These are phyloP conservation scores for Ectropis grisescens DNA, from an alignment of 1,140 invertebrate species.

Conservation along the genomic window DNA sequence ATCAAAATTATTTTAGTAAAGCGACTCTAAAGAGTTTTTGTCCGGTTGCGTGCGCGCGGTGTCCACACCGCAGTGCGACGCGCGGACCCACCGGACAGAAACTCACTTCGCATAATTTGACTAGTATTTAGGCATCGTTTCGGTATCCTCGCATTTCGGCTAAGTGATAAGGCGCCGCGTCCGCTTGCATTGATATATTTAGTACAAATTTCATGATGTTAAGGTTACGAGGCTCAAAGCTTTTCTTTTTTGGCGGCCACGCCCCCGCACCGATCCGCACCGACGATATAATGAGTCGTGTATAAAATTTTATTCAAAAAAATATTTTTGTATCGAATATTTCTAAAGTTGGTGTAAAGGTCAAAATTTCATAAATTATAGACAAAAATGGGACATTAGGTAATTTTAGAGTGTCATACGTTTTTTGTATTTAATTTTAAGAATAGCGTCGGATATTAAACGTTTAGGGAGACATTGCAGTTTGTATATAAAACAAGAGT, in stretches of 20 bases:
- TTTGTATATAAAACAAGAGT: slow-evolving; percentile 71
- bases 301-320: slow-evolving; percentile 71
- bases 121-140: slow-evolving; percentile 64
- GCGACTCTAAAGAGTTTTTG: slow-evolving; percentile 14
- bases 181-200: slow-evolving; percentile 62
- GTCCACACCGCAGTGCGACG: slow-evolving; percentile 4
- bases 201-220: slow-evolving; percentile 71
- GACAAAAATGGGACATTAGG: slow-evolving; percentile 63
- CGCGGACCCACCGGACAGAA: slow-evolving; percentile 5
- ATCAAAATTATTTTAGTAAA: slow-evolving; percentile 55
- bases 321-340: slow-evolving; percentile 73
- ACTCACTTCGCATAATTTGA: slow-evolving; percentile 32
- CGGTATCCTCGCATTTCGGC: slow-evolving; percentile 68
- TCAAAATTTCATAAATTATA: slow-evolving; percentile 71
- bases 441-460: slow-evolving; percentile 69
- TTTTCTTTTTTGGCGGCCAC: slow-evolving; percentile 53
- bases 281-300: slow-evolving; percentile 57
- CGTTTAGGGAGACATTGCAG: slow-evolving; percentile 69
- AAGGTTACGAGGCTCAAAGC: slow-evolving; percentile 69
- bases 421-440: slow-evolving; percentile 72
- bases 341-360: slow-evolving; percentile 71
- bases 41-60: slow-evolving; percentile 3
- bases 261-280: slow-evolving; percentile 30
- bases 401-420: slow-evolving; percentile 70
- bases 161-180: slow-evolving; percentile 58